Conservation (phyloP, 2,888 invertebrate species). For the Capitulum mitella region DNA sequence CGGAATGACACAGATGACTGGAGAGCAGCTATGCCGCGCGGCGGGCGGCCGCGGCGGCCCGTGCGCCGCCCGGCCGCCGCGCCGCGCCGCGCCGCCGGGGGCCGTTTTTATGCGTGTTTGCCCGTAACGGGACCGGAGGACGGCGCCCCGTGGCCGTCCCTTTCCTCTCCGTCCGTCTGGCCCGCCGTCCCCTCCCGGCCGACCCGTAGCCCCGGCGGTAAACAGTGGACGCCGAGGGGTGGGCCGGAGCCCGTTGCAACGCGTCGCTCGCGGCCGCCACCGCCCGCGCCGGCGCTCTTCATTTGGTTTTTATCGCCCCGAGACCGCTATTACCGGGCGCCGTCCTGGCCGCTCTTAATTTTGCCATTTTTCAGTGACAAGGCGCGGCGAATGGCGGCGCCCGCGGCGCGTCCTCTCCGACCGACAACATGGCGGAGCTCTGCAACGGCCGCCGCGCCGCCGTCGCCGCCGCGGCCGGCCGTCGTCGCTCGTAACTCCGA, state of each 20-base stretch:
- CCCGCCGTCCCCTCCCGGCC: not conserved
- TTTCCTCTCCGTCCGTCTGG: not conserved
- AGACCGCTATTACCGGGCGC: not conserved
- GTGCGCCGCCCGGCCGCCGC: not conserved
- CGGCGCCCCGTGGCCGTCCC: not conserved
- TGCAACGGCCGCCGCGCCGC: not conserved
- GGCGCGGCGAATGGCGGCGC: not conserved
- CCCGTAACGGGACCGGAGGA: not conserved
- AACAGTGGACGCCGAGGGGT: not conserved
- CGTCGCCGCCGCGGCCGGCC: not conserved
- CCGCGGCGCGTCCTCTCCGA: not conserved
- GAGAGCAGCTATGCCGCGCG: conserved; percentile 8
- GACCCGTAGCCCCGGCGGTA: not conserved
- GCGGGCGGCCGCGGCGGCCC: not conserved
- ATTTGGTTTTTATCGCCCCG: not conserved
- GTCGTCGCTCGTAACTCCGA: not conserved
- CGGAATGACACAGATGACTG: conserved; percentile 12
- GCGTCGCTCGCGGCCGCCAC: not conserved
- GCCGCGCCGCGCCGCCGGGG: not conserved
- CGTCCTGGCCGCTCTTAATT: conserved; percentile 7
- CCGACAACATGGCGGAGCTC: not conserved
- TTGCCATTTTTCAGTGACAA: conserved; percentile 2
- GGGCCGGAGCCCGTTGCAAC: not conserved
- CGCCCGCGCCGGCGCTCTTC: not conserved
- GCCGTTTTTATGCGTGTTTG: conserved; percentile 2